Evolutionary conservation across 2,888 invertebrate species (phyloP), one percentile per base, ranked within the genome.

Genomic region (Lymantria dispar): DNA sequence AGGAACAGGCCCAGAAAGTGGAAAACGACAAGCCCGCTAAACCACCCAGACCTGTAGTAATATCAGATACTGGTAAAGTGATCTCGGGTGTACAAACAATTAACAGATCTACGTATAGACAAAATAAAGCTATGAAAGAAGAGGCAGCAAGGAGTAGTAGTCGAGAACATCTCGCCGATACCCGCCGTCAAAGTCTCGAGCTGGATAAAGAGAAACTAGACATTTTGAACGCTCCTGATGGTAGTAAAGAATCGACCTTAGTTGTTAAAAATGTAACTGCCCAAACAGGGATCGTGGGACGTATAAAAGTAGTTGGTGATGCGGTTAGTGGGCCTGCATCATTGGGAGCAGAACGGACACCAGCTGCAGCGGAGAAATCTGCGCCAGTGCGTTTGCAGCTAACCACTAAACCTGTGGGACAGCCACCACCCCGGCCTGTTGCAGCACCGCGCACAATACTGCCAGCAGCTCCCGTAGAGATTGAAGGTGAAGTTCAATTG

Each of bases 51-150:
- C 94, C 94, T 7, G 83, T 92, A 2, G 14, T 40, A 14, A 76
- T 90, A 33, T 92, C 93, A 0, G 92, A 92, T 50, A 77, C 80
- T 11, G 88, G 91, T 0, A 91, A 88, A 58, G 77, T 89, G 11
- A 87, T 91, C 52, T 85, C 92, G 0, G 93, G 93, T 46, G 92
- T 92, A 48, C 91, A 93, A 46, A 94, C 94, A 0, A 89, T 94
- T 38, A 94, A 93, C 75, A 84, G 94, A 36, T 92, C 92, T 5
- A 92, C 93, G 15, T 93, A 93, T 74, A 85, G 91, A 56, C 87
- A 87, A 69, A 85, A 66, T 63, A 91, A 90, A 50, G 92, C 92
- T 51, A 78, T 92, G 56, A 91, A 85, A 56, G 87, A 87, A 43
- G 91, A 90, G 63, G 85, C 81, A 48, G 78, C 83, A 45, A 73